Base-by-base conservation (phyloP, 2,888 invertebrate genomes). In the Andrena marginata region DNA sequence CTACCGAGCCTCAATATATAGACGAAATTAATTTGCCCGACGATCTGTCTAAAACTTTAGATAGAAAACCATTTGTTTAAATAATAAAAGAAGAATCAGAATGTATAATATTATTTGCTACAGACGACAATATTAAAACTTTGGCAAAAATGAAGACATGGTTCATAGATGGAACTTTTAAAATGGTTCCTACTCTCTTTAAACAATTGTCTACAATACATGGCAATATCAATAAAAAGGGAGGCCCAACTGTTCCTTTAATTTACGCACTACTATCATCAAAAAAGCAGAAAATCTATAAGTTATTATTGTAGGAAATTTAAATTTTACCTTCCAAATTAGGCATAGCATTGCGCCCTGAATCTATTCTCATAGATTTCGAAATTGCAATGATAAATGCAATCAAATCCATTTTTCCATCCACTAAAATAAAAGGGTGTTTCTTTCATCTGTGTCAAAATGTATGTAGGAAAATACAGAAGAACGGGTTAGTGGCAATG, bases 391-490 rank as follows among this genome's bases (percentile, higher is more conserved):
- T 42, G 42, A 42, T 51, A 51, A 51, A 16, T 20, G n/a, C 49
- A 51, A 2, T 51, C 49, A 51, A 51, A 51, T 51, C 49, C n/a
- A 51, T 20, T 51, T 63, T 31, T n/a, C 35, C n/a, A 20, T 35
- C 35, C 35, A 35, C 63, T 31, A 63, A 26, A 31, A 63, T 63
- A 63, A 63, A 35, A 63, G 63, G 31, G 31, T 63, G 63, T 63
- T 26, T 63, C 63, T 35, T 63, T 63, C 20, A 63, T 16, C n/a
- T 35, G 5, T 63, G 63, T 31, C 63, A 63, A 63, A 63, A 10
- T 29, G 49, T 56, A 63, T 48, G 49, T 20, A 23, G 8, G 29
- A 67, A 48, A 23, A 35, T 42, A n/a, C 65, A 51, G 6, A n/a
- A 49, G 6, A 49, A 49, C n/a, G 49, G 49, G n/a, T 49, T 49